These are phyloP conservation scores for Xenopus laevis DNA, from an alignment of 2,113 vertebrate species.

Conservation along the genomic window DNA sequence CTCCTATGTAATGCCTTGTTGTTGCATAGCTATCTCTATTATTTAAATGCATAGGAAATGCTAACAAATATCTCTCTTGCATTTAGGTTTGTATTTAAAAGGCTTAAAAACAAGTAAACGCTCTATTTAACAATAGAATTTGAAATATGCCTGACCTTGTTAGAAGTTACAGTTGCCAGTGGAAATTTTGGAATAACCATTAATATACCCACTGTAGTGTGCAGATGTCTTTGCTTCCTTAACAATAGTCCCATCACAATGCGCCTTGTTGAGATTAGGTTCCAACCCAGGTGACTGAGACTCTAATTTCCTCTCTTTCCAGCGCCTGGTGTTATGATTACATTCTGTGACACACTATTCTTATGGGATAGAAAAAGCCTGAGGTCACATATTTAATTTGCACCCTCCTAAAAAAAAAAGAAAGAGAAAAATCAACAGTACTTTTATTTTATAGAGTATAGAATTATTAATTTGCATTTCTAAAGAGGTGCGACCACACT, in stretches of 20 bases:
- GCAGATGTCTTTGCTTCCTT: not conserved
- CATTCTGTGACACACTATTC: slow-evolving; percentile 50
- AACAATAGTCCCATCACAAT: not conserved
- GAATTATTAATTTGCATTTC: slow-evolving; percentile 60
- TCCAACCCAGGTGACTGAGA: not conserved
- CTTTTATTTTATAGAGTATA: slow-evolving; percentile 61
- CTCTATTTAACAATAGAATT: no score
- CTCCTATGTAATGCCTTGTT: no score
- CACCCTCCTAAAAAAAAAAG: slow-evolving; percentile 50
- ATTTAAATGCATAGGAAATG: no score
- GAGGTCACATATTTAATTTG: slow-evolving; percentile 62
- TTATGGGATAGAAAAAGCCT: slow-evolving; percentile 53
- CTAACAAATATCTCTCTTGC: no score
- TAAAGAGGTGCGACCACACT: slow-evolving; percentile 62
- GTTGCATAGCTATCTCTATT: no score
- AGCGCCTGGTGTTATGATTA: slow-evolving; percentile 55
- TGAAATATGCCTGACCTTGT: no score
- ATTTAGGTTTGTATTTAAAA: no score
- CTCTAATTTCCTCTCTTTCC: slow-evolving; percentile 46
- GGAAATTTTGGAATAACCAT: not conserved
- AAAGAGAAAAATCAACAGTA: slow-evolving; percentile 56
- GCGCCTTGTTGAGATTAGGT: not conserved
- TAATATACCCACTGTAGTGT: not conserved
- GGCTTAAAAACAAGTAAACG: no score
- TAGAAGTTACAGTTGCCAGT: no score